Evolutionary conservation across 1,140 invertebrate genomes (phyloP), one percentile per base, ranked within the genome.

Genomic region (Proales similis): DNA sequence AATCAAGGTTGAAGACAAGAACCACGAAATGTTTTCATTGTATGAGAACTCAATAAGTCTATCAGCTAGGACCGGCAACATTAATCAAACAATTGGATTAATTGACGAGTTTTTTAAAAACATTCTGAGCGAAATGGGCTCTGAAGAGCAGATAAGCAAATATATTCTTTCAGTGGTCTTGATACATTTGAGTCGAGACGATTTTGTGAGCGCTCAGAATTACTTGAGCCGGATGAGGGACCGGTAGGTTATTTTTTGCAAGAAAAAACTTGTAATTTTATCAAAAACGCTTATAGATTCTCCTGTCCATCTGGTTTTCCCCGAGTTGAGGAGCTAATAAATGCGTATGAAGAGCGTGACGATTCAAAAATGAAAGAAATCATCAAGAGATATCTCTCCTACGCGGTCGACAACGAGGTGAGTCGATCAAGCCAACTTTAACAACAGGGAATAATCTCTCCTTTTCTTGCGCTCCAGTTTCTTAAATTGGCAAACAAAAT

Each of bases 1-100:
- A n/a, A n/a, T n/a, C n/a, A n/a, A n/a, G n/a, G n/a, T n/a, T n/a
- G 51, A 57, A 39, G 51, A 57, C 19, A 57, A 57, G 32, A 22
- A 57, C 29, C 51, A 57, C 45, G 14, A 42, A 11, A 4, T 42
- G 11, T 19, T 57, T 9, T 42, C 36, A 9, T 24, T 57, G 19
- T 57, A 57, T 19, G 51, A 57, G 32, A 57, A 39, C 20, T 36
- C 51, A 19, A 39, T 57, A 11, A 57, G 45, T 22, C 20, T 57
- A 24, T 14, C 51, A 42, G n/a, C 45, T 12, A 39, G 38, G 12
- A 42, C 45, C 32, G 22, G 45, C 11, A 39, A 57, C 3, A 30
- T 19, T 22, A 1, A 17, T 4, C 36, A 57, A 42, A n/a, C 51
- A n/a, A 19, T 57, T n/a, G 33, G 45, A 11, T 22, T 57, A 4